A percentile compares a stretch with the other conserved stretches of the same genome.
Conservation (phyloP, 2,797 vertebrate species). For the Sebastes nivosus region DNA sequence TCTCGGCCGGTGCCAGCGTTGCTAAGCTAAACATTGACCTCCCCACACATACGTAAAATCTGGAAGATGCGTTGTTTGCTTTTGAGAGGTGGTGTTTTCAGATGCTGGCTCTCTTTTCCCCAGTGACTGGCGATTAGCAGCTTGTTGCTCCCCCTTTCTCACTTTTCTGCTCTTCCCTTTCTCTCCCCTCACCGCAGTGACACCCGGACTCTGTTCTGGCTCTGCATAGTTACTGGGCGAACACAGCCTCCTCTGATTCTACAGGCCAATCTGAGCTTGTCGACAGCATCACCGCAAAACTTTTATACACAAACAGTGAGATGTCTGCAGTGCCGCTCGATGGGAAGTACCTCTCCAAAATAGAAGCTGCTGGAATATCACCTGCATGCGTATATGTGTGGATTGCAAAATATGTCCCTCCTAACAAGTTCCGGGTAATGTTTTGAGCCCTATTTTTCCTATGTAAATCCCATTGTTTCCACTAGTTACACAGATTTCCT, state of each 20-base stretch:
- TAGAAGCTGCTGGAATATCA: constrained; percentile 69
- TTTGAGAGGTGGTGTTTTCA: constrained; percentile 44
- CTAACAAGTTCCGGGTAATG: background rate
- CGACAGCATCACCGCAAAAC: constrained; percentile 59
- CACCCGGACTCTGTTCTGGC: constrained; percentile 22
- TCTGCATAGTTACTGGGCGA: constrained; percentile 2
- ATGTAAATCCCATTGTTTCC: background rate
- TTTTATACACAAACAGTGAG: constrained; percentile 74
- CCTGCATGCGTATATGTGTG: constrained; percentile 50
- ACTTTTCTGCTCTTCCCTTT: constrained; percentile 44
- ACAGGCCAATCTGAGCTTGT: constrained; percentile 50
- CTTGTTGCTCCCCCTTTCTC: constrained; percentile 57
- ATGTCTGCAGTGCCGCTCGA: constrained; percentile 46
- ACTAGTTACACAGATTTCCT: background rate
- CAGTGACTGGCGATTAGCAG: constrained; percentile 55
- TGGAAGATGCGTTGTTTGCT: constrained; percentile 49
- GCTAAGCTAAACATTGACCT: constrained; percentile 62
- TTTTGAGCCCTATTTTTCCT: background rate
- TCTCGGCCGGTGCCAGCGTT: constrained; percentile 27
- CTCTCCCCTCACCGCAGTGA: constrained; percentile 19
- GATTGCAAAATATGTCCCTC: constrained; percentile 24
- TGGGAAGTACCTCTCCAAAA: constrained; percentile 59
- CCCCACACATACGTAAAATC: constrained; percentile 13
- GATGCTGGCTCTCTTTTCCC: constrained; percentile 31
- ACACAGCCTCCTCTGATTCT: constrained; percentile 29